Base-by-base conservation (phyloP, 2,888 invertebrate species). In the Belgica antarctica region DNA sequence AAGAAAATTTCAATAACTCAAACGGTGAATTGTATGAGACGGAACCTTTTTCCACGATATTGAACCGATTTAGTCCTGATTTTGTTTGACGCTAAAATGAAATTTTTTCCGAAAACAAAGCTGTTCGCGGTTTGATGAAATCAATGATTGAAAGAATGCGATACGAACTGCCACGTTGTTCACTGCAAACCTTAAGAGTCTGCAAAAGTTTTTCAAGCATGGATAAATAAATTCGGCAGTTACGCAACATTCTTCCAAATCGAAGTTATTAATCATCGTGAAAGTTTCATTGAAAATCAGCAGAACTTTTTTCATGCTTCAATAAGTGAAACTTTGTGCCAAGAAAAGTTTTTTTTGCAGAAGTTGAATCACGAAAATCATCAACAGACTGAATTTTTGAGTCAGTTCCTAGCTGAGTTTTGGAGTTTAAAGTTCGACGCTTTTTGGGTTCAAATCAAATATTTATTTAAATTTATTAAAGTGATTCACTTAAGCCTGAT, bases 21-120 rank as follows among this genome's bases (percentile, higher is more conserved):
- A 22, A 52, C 22, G 52, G 52, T 52, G 52, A 52, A 22, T 52
- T 52, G 52, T 22, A n/a, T 22, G n/a, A n/a, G n/a, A n/a, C n/a
- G n/a, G n/a, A 52, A 52, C 22, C 17, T 52, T 52, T n/a, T 52
- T 22, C 7, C 22, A 52, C 22, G 17, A 52, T 17, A 3, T 52
- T 31, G 34, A 31, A 12, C 34, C 34, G 34, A 8, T 12, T 31
- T 22, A 4, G 17, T 19, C 17, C 52, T 22, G 17, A 27, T 59
- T 15, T 12, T 3, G n/a, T 25, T 52, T 22, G 41, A 52, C 22
- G 27, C 27, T 27, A 59, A 59, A 59, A 59, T 27, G 27, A 59
- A 59, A 27, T 59, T 7, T 27, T 59, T 59, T 59, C 27, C n/a
- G 25, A 59, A 59, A 59, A 27, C 59, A 59, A 59, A 59, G 22